Conservation (phyloP, 2,888 invertebrate species). For the Sisyra nigra region DNA sequence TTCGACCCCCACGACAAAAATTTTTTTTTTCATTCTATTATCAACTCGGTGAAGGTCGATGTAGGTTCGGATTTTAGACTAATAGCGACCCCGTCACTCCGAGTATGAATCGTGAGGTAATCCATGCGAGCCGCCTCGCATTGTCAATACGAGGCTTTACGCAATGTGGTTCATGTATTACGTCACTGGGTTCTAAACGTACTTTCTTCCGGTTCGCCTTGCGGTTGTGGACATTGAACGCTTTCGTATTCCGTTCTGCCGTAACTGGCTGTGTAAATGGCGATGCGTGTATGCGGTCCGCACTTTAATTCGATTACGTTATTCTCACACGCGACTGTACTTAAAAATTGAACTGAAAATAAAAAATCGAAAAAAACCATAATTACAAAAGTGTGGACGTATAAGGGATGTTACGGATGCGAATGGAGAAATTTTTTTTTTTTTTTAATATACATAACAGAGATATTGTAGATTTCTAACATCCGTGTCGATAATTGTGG, state of each 20-base stretch:
- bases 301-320: slow-evolving; percentile 78
- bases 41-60: too few species aligned
- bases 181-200: slow-evolving; percentile 29
- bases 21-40: too few species aligned
- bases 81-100: too few species aligned
- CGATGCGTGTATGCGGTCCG: slow-evolving; percentile 73
- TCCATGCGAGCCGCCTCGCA: background rate
- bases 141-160: background rate
- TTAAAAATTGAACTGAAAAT: slow-evolving; percentile 78
- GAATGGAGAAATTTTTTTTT: too few species aligned
- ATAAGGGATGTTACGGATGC: too few species aligned
- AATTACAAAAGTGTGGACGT: too few species aligned
- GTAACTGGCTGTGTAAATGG: slow-evolving; percentile 84
- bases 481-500: too few species aligned
- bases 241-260: slow-evolving; percentile 80
- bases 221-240: slow-evolving; percentile 70
- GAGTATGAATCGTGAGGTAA: background rate
- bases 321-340: slow-evolving; percentile 86
- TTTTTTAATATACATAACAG: too few species aligned
- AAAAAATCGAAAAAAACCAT: background rate
- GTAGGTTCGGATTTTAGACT: too few species aligned
- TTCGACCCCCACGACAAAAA: background rate
- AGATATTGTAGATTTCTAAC: too few species aligned
- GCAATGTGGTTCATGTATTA: background rate
- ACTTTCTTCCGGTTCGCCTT: slow-evolving; percentile 80